These are phyloP conservation scores for Tinea trinotella DNA, from an alignment of 2,888 invertebrate species.

Conservation along the genomic window DNA sequence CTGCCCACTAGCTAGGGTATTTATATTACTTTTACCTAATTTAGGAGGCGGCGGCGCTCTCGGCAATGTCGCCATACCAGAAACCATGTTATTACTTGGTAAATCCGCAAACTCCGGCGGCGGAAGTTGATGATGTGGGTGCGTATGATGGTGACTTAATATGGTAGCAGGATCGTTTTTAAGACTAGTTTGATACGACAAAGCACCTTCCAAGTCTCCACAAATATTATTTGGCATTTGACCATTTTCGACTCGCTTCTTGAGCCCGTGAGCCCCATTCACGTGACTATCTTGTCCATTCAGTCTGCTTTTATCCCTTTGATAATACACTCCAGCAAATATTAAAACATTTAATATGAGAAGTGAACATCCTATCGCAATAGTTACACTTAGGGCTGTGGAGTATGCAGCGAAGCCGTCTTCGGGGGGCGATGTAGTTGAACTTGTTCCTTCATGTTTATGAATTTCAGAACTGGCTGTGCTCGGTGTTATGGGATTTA, in stretches of 20 bases:
- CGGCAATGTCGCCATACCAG: slow-evolving; percentile 73
- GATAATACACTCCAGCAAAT: slow-evolving; percentile 95
- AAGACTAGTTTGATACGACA: slow-evolving; percentile 65
- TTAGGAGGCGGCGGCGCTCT: slow-evolving; percentile 85
- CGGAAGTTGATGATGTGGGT: slow-evolving; percentile 83
- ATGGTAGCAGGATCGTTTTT: slow-evolving; percentile 82
- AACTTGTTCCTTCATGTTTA: slow-evolving; percentile 42
- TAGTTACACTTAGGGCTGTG: slow-evolving; percentile 92
- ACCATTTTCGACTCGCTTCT: slow-evolving; percentile 86
- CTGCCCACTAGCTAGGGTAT: slow-evolving; percentile 69
- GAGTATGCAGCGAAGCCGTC: slow-evolving; percentile 93
- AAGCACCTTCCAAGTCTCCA: slow-evolving; percentile 80
- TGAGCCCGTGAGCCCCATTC: slow-evolving; percentile 63
- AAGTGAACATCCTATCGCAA: slow-evolving; percentile 94
- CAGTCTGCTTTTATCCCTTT: slow-evolving; percentile 87
- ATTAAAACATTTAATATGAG: slow-evolving; percentile 93
- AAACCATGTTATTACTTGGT: slow-evolving; percentile 76
- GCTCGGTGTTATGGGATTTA: slow-evolving; percentile 49
- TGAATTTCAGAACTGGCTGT: slow-evolving; percentile 43
- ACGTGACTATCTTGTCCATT: slow-evolving; percentile 70
- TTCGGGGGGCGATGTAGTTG: slow-evolving; percentile 77
- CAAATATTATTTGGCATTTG: slow-evolving; percentile 92
- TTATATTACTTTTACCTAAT: slow-evolving; percentile 56
- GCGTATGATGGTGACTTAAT: slow-evolving; percentile 81
- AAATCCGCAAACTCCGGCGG: slow-evolving; percentile 89